Conservation (phyloP, 2,113 vertebrate species). For the Leiothrix lutea region DNA sequence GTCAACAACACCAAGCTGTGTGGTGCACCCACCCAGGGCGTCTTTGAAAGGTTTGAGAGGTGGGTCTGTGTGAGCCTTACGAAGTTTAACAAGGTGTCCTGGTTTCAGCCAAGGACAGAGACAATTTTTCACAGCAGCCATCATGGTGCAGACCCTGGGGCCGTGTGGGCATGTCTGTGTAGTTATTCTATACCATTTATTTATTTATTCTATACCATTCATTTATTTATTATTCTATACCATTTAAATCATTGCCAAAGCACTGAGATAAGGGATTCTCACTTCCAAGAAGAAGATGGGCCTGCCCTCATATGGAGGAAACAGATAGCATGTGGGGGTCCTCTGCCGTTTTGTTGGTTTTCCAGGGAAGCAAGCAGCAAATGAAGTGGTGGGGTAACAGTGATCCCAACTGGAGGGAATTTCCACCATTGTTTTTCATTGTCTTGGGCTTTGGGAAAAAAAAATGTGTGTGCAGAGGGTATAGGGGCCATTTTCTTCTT, state of each 20-base stretch:
- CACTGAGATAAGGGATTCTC: neutral
- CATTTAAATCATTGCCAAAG: neutral
- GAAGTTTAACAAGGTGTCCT: neutral
- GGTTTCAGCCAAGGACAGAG: neutral
- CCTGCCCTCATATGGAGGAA: neutral
- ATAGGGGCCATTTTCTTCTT: neutral
- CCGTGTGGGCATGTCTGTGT: rapidly evolving
- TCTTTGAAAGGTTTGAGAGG: neutral
- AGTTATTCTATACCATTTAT: neutral
- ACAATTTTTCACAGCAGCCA: rapidly evolving
- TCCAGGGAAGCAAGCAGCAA: neutral
- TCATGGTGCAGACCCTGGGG: neutral
- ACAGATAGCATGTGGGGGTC: neutral
- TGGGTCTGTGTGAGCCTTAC: neutral
- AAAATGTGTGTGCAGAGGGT: neutral
- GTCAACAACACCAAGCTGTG: neutral
- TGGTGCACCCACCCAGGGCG: neutral
- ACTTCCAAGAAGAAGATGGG: neutral
- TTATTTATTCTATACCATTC: no score
- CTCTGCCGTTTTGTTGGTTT: neutral
- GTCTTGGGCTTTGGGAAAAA: neutral
- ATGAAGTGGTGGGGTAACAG: neutral
- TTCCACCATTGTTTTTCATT: neutral
- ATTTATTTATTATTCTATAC: neutral
- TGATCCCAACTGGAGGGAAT: neutral